Evolutionary conservation across 2,888 invertebrate species (phyloP), one percentile per base, ranked within the genome.

Genomic region (Pomacea canaliculata): DNA sequence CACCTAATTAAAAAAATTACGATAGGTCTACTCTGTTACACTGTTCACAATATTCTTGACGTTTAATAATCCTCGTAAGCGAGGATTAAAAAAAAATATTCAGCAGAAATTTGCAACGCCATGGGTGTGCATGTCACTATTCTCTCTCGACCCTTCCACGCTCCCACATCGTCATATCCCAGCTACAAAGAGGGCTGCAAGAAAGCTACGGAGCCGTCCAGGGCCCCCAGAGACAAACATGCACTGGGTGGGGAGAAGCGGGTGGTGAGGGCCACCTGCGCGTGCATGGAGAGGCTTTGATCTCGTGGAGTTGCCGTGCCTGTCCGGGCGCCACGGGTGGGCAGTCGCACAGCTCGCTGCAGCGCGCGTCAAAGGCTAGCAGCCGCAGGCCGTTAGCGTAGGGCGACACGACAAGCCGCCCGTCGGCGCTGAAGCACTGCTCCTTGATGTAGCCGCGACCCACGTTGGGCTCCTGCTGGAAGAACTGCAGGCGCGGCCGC

Each of bases 361-460:
- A 96, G 71, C 94, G 92, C 13, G 94, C 92, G 85, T 94, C 94
- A 84, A 97, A 95, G 0, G 95, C 94, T 48, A 98, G 91, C 7
- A 98, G 92, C n/a, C 97, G 92, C 79, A 97, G 94, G 56, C 97
- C 97, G 86, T 94, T 94, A 0, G 94, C 95, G 90, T 94, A 97
- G 0, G 98, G 97, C 0, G 97, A 97, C 88, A 96, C 96, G 51
- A 98, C 94, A 16, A 97, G 91, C 71, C 97, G 93, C 0, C 98
- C 98, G 89, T 97, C 97, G 1, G 95, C 93, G 1, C 97, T 97
- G 91, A 96, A 97, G 85, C 96, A 96, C 69, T 96, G 92, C 89
- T 97, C 98, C 91, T 98, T 98, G 76, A 98, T 97, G 85, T 95
- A 97, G 0, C 97, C 97, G 82, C 95, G 95, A 1, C 96, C 97